A percentile compares a stretch with the other conserved stretches of the same genome.
These are phyloP conservation scores for Anoura caudifer DNA, from an alignment of 2,113 vertebrate genomes.

Conservation along the genomic window DNA sequence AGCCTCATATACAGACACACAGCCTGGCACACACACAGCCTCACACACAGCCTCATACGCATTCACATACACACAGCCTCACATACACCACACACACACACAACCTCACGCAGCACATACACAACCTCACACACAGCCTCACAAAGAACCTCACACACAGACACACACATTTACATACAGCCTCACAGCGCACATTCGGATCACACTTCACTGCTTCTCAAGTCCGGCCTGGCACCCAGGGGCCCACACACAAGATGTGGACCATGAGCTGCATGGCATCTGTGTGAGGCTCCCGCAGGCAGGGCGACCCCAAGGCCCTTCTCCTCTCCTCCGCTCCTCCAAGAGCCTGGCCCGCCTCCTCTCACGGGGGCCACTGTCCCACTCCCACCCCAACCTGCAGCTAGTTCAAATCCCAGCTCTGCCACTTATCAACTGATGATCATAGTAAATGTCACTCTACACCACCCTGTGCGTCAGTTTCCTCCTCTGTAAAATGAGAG, in stretches of 20 bases:
- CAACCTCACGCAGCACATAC: background rate
- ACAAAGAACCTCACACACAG: background rate
- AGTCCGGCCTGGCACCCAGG: background rate
- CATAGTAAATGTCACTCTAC: background rate
- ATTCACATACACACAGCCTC: background rate
- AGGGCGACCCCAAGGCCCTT: background rate
- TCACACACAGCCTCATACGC: background rate
- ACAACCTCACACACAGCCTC: background rate
- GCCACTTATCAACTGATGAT: background rate
- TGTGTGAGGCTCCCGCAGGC: background rate
- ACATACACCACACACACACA: background rate
- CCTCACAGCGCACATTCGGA: background rate
- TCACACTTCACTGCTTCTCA: background rate
- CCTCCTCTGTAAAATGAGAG: background rate
- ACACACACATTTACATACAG: background rate
- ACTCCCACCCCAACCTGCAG: no score
- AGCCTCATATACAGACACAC: no score
- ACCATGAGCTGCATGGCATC: accelerated
- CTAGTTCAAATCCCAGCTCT: background rate
- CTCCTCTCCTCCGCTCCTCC: no score
- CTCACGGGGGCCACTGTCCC: background rate
- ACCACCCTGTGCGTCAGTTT: background rate
- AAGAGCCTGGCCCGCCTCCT: background rate
- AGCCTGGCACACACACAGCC: background rate
- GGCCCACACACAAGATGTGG: background rate